phyloP scores from a whole-genome alignment of 2,113 vertebrate species.

The Embiotoca jacksoni region DNA sequence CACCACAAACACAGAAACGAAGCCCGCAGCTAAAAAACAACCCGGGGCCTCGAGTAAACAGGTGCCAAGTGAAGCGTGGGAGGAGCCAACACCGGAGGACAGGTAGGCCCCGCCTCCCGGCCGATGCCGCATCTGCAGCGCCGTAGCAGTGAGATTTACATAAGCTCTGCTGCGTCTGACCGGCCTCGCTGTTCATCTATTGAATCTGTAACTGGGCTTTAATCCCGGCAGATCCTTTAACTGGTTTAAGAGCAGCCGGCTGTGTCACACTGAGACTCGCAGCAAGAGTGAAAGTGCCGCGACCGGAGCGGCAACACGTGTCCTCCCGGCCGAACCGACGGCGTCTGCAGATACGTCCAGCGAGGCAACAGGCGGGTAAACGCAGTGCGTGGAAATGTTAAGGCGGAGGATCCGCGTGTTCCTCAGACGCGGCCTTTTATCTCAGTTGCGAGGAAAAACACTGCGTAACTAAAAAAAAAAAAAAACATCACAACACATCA shows the following conservation, averaged over 20 bases:
- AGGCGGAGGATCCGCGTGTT: too few species aligned
- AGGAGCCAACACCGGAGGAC: constrained; percentile 6
- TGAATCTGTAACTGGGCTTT: constrained; percentile 27
- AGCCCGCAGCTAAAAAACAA: too few species aligned
- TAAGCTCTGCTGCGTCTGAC: constrained; percentile 17
- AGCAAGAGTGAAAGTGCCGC: constrained; percentile 44
- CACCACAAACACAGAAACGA: too few species aligned
- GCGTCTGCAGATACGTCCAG: too few species aligned
- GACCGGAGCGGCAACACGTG: not conserved
- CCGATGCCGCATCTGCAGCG: not conserved
- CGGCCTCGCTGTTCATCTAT: constrained; percentile 27
- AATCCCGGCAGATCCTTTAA: constrained; percentile 74
- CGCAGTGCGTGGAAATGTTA: too few species aligned
- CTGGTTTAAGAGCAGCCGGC: constrained; percentile 56
- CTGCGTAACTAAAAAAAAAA: too few species aligned
- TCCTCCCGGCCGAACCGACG: not conserved
- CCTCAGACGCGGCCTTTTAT: too few species aligned
- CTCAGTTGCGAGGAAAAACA: too few species aligned
- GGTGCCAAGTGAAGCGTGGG: not conserved
- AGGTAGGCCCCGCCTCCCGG: not conserved
- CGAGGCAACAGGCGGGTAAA: too few species aligned
- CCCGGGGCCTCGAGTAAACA: too few species aligned
- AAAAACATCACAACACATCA: too few species aligned
- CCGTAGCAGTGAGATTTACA: constrained; percentile 14
- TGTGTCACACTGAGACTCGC: constrained; percentile 9